Percentiles rank a stretch among this genome's conserved stretches.
phyloP scores from a whole-genome alignment of 2,113 vertebrate genomes.

The Glareola pratincola region DNA sequence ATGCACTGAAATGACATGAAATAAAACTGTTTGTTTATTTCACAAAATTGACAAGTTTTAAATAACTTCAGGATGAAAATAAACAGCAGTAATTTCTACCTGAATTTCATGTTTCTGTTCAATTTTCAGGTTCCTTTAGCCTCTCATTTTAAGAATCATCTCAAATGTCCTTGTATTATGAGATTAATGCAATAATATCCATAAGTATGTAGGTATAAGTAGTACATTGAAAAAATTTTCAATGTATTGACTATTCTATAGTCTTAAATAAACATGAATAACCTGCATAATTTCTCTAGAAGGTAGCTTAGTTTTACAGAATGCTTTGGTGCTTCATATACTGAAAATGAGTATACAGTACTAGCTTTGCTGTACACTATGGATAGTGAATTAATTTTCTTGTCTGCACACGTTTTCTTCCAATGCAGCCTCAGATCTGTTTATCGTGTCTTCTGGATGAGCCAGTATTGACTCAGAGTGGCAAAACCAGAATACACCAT shows the following conservation, averaged over 20 bases:
- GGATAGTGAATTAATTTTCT: background rate
- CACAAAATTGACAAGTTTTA: background rate
- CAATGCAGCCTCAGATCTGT: background rate
- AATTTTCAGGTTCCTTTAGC: background rate
- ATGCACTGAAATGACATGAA: background rate
- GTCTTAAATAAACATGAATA: background rate
- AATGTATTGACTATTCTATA: background rate
- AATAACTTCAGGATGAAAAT: background rate
- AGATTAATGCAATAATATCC: background rate
- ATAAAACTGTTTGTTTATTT: conserved; percentile 31
- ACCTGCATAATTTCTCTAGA: background rate
- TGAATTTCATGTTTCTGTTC: background rate
- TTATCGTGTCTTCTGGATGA: background rate
- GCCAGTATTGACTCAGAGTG: background rate
- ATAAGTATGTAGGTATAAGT: background rate
- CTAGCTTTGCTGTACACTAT: background rate
- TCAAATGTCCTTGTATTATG: background rate
- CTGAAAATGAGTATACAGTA: background rate
- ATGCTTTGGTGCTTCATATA: background rate
- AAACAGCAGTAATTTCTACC: background rate
- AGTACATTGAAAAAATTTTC: background rate
- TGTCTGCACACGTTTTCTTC: background rate
- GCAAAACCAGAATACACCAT: background rate
- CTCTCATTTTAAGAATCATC: background rate
- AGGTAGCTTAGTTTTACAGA: background rate